Base-by-base conservation (phyloP, 2,113 vertebrate species). In the Pollimyrus isidori region DNA sequence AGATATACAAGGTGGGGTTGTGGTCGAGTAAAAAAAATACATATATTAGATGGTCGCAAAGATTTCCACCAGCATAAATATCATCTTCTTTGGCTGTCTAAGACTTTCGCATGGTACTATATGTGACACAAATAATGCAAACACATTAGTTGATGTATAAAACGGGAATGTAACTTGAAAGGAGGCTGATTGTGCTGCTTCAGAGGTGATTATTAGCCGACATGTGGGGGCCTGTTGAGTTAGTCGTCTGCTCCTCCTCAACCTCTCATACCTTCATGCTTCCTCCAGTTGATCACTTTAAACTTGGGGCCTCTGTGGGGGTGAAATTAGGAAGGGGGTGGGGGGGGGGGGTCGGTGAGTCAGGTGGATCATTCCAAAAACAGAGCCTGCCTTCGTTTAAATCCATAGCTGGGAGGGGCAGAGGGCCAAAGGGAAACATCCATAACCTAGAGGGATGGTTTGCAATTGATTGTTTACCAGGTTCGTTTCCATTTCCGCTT, bases 401-500 rank as follows among this genome's bases (percentile, higher is more conserved):
- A n/a, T 65, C 23, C 23, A 2, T 7, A 26, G 58, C 58, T 65
- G 23, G 58, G 62, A 65, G 11, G n/a, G 26, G 2, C 62, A 11
- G 9, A 65, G 62, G 62, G 21, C 23, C 9, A 10, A 69, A 30
- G 62, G 30, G 10, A 30, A 30, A 13, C 9, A 13, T 13, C 26
- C 1, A 7, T 26, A 26, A 65, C 9, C 0, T 30, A 26, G n/a
- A 69, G 10, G n/a, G 62, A 69, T 10, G n/a, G 62, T 26, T 65
- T 30, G 30, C n/a, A 10, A 65, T 11, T 3, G 62, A 65, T 11
- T 69, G 2, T 39, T 86, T 90, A 91, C 35, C 11, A 19, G 88
- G 73, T 90, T 53, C 52, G 86, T 45, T 9, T 89, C 6, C 49
- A 35, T 0, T 88, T 89, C 3, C 42, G 53, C 0, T 89, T 95